A percentile compares a stretch with the other conserved stretches of the same genome.
These are phyloP conservation scores for Oegoconia quadripuncta DNA, from an alignment of 2,888 invertebrate species.

Conservation along the genomic window DNA sequence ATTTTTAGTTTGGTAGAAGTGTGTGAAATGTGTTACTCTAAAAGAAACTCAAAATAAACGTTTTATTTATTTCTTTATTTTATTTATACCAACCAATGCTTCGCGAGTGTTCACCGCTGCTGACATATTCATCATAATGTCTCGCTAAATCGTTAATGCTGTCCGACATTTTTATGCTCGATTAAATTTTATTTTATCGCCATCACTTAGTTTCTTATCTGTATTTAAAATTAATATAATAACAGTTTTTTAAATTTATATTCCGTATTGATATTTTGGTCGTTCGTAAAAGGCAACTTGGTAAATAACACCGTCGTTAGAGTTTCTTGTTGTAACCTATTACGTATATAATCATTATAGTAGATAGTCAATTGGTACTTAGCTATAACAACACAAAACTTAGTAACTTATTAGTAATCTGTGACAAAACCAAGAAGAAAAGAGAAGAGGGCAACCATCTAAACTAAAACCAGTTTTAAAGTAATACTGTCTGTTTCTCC, in stretches of 20 bases:
- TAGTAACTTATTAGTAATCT: too few relatives aligned
- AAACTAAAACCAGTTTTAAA: too few relatives aligned
- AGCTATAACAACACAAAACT: too few relatives aligned
- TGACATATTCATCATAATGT: constrained; percentile 50
- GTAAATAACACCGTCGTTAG: too few relatives aligned
- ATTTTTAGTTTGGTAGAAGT: background rate
- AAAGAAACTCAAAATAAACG: background rate
- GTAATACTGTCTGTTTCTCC: too few relatives aligned
- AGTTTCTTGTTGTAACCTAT: too few relatives aligned
- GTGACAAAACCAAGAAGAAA: too few relatives aligned
- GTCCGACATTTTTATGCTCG: constrained; percentile 55
- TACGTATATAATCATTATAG: too few relatives aligned
- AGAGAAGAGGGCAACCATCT: too few relatives aligned
- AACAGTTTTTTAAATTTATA: background rate
- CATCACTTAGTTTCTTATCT: constrained; percentile 1
- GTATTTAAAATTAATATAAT: background rate
- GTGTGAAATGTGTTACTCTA: background rate
- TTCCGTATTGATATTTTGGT: constrained; percentile 2
- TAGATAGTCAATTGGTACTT: too few relatives aligned
- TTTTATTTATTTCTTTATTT: background rate
- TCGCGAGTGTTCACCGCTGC: constrained; percentile 42
- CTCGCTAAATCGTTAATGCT: constrained; percentile 46
- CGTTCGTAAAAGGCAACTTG: too few relatives aligned
- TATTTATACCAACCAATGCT: constrained; percentile 57
- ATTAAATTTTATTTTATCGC: constrained; percentile 6